Base-by-base conservation (phyloP, 2,888 invertebrate genomes). In the Omphaloscelis lunosa region DNA sequence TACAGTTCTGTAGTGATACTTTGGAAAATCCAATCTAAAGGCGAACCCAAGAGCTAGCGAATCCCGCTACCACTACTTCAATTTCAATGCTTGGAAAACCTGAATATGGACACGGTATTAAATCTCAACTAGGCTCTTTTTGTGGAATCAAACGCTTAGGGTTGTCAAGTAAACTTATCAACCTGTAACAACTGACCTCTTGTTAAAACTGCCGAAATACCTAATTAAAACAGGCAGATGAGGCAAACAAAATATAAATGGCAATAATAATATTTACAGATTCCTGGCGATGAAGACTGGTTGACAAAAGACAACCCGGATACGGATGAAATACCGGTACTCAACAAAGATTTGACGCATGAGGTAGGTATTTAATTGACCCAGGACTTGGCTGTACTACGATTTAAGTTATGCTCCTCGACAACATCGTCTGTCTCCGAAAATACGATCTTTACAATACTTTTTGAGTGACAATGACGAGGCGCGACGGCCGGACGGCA, bases 291-390 rank as follows among this genome's bases (percentile, higher is more conserved):
- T 3, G 90, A 90, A 6, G 89, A 89, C 7, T 91, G 92, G 92
- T 68, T 82, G 48, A 61, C 72, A 0, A 86, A 79, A 72, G 86
- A 87, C 17, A 72, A 68, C 12, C 12, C 71, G 1, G 86, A 83
- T n/a, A 5, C 78, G 2, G 86, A 86, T 48, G 85, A 78, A 7
- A 87, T 86, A 7, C 78, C 73, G 45, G 67, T 45, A 3, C 88
- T 91, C n/a, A 87, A 88, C 41, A 89, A 90, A 77, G 89, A 91
- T 63, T 86, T 92, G 70, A 74, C 91, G 20, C 76, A 89, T 61
- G 90, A 91, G 78, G 92, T 74, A 39, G 48, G 58, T 73, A 27
- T 27, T 58, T 12, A 27, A 68, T n/a, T 8, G 39, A 39, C 17
- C 39, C 20, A 12, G n/a, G 56, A 20, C n/a, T 68, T 39, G 39